Evolutionary conservation across 2,113 vertebrate species (phyloP), one percentile per base, ranked within the genome.

Genomic region (Ciconia boyciana): DNA sequence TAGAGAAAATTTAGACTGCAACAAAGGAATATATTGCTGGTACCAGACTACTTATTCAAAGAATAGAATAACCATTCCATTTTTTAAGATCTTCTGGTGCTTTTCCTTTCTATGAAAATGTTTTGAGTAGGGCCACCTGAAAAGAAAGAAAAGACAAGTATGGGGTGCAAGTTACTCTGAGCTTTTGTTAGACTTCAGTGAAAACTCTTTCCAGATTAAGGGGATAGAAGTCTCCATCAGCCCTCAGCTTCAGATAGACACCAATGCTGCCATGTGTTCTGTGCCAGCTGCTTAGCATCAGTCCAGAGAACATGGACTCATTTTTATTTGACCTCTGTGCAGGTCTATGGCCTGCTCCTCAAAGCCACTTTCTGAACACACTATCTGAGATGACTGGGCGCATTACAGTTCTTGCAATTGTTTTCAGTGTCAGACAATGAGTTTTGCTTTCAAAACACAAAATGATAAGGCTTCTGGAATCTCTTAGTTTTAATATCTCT

Each of bases 241-340:
- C 4, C 28, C 4, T 81, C 13, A 7, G 31, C 21, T 91, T 91
- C 65, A 31, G 26, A 24, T 2, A n/a, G 44, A 28, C 9, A 51
- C 6, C 8, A 57, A 25, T 15, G 6, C 6, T 70, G 16, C 25
- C 28, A 18, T 2, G 0, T 12, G 13, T 13, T 64, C 17, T 87
- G 28, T 89, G 34, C 3, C 54, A 81, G 36, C 19, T 66, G 21
- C 16, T 83, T 65, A 58, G 4, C 6, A 16, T 29, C 28, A 54
- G 0, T 46, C 11, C 1, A 2, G n/a, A 70, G 22, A 92, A 60
- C 6, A 26, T 4, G 8, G 11, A 20, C 4, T 43, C 5, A 6
- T 28, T 60, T 92, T 48, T 18, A 29, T 52, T 48, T 79, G 22
- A 18, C 29, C 16, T 80, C 44, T 36, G 24, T 41, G 54, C 29